A percentile compares a stretch with the other conserved stretches of the same genome.
These are phyloP conservation scores for Hippocampus mohnikei DNA, from an alignment of 2,113 vertebrate genomes.

Conservation along the genomic window DNA sequence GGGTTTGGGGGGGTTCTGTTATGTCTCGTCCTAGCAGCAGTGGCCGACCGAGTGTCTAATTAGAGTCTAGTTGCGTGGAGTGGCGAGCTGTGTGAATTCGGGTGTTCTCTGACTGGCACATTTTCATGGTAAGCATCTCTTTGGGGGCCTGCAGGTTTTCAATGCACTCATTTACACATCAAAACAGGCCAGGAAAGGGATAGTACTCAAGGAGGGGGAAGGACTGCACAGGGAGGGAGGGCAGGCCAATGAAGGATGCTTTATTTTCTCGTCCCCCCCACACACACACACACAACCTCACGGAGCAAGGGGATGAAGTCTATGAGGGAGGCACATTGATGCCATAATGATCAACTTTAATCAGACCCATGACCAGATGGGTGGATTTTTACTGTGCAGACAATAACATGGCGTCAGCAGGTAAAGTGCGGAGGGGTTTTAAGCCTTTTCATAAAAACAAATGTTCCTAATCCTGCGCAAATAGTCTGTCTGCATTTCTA, in stretches of 20 bases:
- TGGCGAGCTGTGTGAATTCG: slow-evolving; percentile 62
- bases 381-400: slow-evolving; percentile 55
- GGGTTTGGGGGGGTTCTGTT: neutral
- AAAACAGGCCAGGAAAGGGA: slow-evolving; percentile 76
- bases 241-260: slow-evolving; percentile 74
- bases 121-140: slow-evolving; percentile 80
- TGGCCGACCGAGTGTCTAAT: slow-evolving; percentile 34
- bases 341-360: slow-evolving; percentile 74
- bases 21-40: slow-evolving; percentile 23
- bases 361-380: slow-evolving; percentile 72
- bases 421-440: slow-evolving; percentile 41
- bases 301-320: slow-evolving; percentile 57
- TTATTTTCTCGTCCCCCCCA: slow-evolving; percentile 59
- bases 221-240: slow-evolving; percentile 57
- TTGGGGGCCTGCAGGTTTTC: slow-evolving; percentile 76
- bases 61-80: slow-evolving; percentile 50
- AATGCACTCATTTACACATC: slow-evolving; percentile 81
- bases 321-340: slow-evolving; percentile 62
- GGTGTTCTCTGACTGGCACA: slow-evolving; percentile 64
- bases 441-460: slow-evolving; percentile 42
- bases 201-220: slow-evolving; percentile 65
- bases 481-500: slow-evolving; percentile 14
- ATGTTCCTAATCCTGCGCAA: slow-evolving; percentile 36
- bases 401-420: slow-evolving; percentile 60
- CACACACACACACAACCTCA: slow-evolving; percentile 27